Evolutionary conservation across 1,140 invertebrate genomes (phyloP).

Genomic region (Polyergus mexicanus): DNA sequence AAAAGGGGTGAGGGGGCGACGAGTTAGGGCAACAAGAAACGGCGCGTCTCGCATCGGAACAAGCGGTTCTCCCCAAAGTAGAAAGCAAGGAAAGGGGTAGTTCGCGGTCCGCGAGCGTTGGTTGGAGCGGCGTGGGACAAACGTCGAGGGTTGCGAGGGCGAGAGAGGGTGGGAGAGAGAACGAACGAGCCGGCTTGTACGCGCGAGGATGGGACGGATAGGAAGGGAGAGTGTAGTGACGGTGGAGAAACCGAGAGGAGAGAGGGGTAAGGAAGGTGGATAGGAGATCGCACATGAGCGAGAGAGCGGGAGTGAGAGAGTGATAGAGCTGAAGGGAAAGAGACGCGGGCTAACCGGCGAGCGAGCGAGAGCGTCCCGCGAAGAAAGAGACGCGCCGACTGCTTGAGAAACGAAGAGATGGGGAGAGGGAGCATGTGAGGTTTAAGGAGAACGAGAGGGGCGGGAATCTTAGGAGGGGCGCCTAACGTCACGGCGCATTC

Average conservation of each 20-base stretch:
- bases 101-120: slow-evolving; percentile 69
- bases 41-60: slow-evolving; percentile 61
- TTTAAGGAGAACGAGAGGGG: slow-evolving; percentile 71
- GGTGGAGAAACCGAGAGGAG: slow-evolving; percentile 61
- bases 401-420: slow-evolving; percentile 30
- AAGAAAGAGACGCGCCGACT: slow-evolving; percentile 68
- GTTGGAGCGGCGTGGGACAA: slow-evolving; percentile 67
- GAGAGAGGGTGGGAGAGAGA: slow-evolving; percentile 21
- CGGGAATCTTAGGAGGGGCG: slow-evolving; percentile 82
- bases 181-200: slow-evolving; percentile 43
- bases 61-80: slow-evolving; percentile 63
- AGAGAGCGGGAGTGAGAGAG: slow-evolving; percentile 20
- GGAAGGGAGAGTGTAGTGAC: slow-evolving; percentile 61
- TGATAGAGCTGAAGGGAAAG: slow-evolving; percentile 37
- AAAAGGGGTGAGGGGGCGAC: not conserved
- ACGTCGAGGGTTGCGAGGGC: slow-evolving; percentile 47
- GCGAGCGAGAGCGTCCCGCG: slow-evolving; percentile 64
- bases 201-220: slow-evolving; percentile 66
- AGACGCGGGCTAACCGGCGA: slow-evolving; percentile 63
- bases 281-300: slow-evolving; percentile 46
- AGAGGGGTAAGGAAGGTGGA: slow-evolving; percentile 55
- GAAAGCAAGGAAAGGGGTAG: slow-evolving; percentile 72
- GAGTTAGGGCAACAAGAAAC: slow-evolving; percentile 69
- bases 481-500: slow-evolving; percentile 83
- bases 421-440: slow-evolving; percentile 59